Conservation (phyloP, 2,888 invertebrate species). For the Agapostemon virescens region DNA sequence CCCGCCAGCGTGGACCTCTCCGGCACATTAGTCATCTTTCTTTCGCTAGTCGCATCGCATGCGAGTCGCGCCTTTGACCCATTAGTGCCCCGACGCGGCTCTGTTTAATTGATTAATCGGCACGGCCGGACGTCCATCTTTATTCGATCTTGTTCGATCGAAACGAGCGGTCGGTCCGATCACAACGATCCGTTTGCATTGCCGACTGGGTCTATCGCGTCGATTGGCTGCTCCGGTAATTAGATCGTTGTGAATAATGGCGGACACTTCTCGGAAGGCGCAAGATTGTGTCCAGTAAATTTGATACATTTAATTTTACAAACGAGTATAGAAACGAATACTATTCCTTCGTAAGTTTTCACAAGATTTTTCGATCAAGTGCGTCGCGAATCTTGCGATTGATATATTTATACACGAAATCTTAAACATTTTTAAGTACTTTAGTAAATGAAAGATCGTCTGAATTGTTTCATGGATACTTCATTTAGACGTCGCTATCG, state of each 20-base stretch:
- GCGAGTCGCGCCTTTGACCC: conserved; percentile 2
- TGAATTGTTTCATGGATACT: too few species aligned
- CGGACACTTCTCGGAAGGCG: neutral
- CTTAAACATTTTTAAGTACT: too few species aligned
- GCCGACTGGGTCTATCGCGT: neutral
- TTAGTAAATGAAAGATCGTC: too few species aligned
- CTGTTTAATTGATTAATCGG: conserved; percentile 2
- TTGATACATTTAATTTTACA: neutral
- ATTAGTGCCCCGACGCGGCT: neutral
- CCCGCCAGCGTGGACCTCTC: conserved; percentile 24
- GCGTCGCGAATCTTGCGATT: too few species aligned
- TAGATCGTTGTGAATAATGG: accelerated
- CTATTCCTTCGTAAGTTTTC: too few species aligned
- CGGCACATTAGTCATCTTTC: conserved; percentile 15
- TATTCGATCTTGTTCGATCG: neutral
- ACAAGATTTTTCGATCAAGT: too few species aligned
- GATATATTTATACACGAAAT: too few species aligned
- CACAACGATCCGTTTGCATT: neutral
- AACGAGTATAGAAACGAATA: neutral
- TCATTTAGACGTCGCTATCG: too few species aligned
- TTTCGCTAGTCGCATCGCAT: conserved; percentile 16
- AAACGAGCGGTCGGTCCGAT: neutral
- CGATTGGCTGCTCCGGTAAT: neutral
- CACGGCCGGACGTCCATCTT: neutral
- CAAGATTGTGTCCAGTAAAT: neutral